A percentile compares a stretch with the other conserved stretches of the same genome.
phyloP scores from a whole-genome alignment of 2,113 vertebrate genomes.

The Python bivittatus region DNA sequence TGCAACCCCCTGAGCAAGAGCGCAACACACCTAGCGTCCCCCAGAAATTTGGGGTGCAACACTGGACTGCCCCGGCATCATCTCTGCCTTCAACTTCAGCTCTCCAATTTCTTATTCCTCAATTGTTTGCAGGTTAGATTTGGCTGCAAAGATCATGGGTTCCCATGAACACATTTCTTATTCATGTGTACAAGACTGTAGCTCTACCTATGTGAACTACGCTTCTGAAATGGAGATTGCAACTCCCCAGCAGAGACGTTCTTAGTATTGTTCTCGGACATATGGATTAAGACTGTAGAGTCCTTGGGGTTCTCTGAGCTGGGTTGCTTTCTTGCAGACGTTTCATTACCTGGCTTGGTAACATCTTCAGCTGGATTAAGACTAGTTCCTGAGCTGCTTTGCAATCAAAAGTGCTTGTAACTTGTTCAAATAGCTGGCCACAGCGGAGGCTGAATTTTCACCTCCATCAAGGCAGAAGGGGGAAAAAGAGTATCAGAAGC shows the following conservation, averaged over 20 bases:
- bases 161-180: too few relatives aligned
- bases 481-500: constrained; percentile 4
- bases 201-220: neutral
- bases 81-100: neutral
- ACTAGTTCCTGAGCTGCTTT: neutral
- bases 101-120: neutral
- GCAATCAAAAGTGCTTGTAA: neutral
- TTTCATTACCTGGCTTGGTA: too few relatives aligned
- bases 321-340: too few relatives aligned
- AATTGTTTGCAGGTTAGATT: neutral
- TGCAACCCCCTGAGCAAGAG: neutral
- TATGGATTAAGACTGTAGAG: neutral
- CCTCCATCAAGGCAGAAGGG: neutral
- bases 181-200: neutral
- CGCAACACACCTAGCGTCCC: neutral
- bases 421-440: neutral
- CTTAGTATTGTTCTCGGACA: neutral
- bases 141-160: neutral
- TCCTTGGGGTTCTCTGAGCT: too few relatives aligned
- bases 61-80: neutral
- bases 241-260: neutral
- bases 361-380: too few relatives aligned
- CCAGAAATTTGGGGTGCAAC: neutral
- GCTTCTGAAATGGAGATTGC: neutral
- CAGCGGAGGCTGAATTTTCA: constrained; percentile 9